phyloP scores from a whole-genome alignment of 2,888 invertebrate genomes.

The Aquatica leii region DNA sequence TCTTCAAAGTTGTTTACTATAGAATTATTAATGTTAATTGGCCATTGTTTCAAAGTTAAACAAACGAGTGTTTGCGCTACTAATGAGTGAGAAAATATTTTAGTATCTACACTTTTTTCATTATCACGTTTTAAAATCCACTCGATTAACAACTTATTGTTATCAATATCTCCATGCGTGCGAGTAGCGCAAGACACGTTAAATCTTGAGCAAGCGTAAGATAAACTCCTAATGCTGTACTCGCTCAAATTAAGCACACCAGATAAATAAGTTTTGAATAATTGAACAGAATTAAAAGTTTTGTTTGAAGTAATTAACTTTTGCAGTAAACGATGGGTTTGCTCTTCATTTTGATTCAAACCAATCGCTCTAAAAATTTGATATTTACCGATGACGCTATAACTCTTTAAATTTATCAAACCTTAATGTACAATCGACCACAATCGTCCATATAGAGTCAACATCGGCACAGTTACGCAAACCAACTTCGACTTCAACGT shows the following conservation, averaged over 20 bases:
- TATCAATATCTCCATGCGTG: conserved; percentile 33
- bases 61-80: conserved; percentile 49
- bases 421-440: conserved; percentile 59
- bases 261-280: conserved; percentile 59
- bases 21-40: conserved; percentile 15
- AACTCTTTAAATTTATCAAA: no score
- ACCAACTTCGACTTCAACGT: conserved; percentile 46
- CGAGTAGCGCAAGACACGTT: conserved; percentile 28
- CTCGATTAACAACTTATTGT: conserved; percentile 43
- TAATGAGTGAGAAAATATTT: conserved; percentile 35
- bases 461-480: conserved; percentile 14
- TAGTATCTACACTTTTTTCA: conserved; percentile 35
- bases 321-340: conserved; percentile 59
- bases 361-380: no score
- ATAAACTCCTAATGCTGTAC: conserved; percentile 57
- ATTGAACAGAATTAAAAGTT: conserved; percentile 50
- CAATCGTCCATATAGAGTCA: conserved; percentile 54
- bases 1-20: background rate
- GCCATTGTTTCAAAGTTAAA: conserved; percentile 53
- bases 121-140: conserved; percentile 49
- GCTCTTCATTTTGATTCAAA: conserved; percentile 59
- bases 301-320: conserved; percentile 55
- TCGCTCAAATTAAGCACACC: conserved; percentile 56
- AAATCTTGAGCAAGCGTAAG: conserved; percentile 53
- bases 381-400: no score